phyloP scores from a whole-genome alignment of 92 coral and sea anemone species.

The Galaxea fascicularis region DNA sequence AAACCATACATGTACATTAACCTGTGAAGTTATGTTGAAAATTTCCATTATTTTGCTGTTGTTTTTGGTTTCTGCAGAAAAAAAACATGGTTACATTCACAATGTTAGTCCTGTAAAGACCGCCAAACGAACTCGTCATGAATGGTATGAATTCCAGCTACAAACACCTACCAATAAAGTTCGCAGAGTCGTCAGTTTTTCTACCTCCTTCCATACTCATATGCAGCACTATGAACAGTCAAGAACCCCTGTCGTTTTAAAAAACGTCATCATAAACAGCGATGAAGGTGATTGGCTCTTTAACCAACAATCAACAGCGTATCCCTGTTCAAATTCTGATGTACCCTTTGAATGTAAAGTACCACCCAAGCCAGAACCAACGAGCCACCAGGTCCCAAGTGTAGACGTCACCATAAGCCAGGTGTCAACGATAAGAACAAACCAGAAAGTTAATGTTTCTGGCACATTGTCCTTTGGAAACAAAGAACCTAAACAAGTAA shows the following conservation, averaged over 20 bases:
- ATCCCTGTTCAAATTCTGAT: constrained; percentile 47
- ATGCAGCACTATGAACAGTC: constrained; percentile 32
- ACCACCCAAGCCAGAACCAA: constrained; percentile 33
- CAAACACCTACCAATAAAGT: constrained; percentile 31
- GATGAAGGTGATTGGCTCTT: constrained; percentile 36
- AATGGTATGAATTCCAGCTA: constrained; percentile 50
- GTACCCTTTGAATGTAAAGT: constrained; percentile 36
- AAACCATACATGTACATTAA: no score
- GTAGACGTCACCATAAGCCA: constrained; percentile 40
- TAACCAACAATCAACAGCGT: constrained; percentile 52
- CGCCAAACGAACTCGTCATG: constrained; percentile 24
- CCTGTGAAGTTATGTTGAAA: no score
- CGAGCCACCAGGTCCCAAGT: constrained; percentile 27
- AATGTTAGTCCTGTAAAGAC: constrained; percentile 48
- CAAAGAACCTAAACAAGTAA: constrained; percentile 26
- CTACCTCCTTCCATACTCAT: constrained; percentile 8
- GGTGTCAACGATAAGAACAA: constrained; percentile 42
- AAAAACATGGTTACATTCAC: constrained; percentile 17
- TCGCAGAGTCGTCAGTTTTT: constrained; percentile 28
- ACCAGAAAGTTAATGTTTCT: constrained; percentile 48
- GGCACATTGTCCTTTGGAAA: constrained; percentile 52
- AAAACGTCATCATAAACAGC: constrained; percentile 27
- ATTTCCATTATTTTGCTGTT: neutral
- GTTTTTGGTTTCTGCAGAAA: neutral
- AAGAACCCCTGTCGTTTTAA: constrained; percentile 35